These are phyloP conservation scores for Rhizomys pruinosus DNA, from an alignment of 2,113 vertebrate genomes.

Conservation along the genomic window DNA sequence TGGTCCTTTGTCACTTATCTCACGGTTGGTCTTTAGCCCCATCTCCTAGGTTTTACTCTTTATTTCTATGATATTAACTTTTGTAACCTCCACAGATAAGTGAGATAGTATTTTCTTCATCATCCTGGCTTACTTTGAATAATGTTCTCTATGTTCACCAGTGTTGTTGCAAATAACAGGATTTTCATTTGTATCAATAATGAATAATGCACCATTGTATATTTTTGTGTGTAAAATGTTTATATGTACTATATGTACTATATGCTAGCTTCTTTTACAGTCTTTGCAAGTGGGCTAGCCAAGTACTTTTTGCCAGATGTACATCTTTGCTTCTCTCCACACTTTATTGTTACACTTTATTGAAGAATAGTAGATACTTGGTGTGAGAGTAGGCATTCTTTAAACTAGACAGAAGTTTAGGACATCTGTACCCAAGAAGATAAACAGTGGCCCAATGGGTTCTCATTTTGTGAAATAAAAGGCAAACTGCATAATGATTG, in stretches of 20 bases:
- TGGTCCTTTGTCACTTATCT: not conserved
- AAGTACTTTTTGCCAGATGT: not conserved
- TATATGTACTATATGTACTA: too few relatives aligned
- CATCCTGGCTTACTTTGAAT: not conserved
- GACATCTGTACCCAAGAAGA: not conserved
- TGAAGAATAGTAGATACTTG: slow-evolving; percentile 1
- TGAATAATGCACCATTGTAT: not conserved
- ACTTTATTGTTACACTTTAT: not conserved
- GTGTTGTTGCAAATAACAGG: not conserved
- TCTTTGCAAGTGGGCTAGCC: not conserved
- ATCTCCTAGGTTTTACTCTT: not conserved
- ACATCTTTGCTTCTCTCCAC: not conserved
- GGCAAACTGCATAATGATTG: not conserved
- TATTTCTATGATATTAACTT: not conserved
- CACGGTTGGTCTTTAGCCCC: too few relatives aligned
- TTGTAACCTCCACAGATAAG: not conserved
- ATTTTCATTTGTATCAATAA: not conserved
- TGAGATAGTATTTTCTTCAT: not conserved
- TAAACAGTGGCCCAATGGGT: not conserved
- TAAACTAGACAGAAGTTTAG: not conserved
- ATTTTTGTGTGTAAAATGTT: not conserved
- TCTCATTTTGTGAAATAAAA: not conserved
- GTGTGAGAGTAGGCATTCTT: not conserved
- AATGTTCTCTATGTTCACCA: not conserved
- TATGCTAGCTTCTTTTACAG: not conserved